Evolutionary conservation across 2,113 vertebrate genomes (phyloP), one percentile per base, ranked within the genome.

Genomic region (Dolichallabes microphthalmus): DNA sequence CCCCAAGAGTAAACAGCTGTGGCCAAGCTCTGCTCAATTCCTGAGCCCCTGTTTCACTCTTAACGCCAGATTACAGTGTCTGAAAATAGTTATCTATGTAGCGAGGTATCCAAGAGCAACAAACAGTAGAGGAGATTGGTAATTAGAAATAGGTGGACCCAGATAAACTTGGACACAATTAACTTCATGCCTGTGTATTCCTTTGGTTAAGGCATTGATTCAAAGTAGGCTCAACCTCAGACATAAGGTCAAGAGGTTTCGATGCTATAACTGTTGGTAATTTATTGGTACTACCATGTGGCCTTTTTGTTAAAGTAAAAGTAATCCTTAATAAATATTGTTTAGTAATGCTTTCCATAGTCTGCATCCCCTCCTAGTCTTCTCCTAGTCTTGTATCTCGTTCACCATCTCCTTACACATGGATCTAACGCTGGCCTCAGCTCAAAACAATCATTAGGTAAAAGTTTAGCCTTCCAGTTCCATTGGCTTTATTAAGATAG

Each of bases 401-500:
- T 66, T 68, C 74, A 60, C 39, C 45, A 30, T 82, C 52, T 58
- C 35, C 68, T 73, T 53, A 87, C 71, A 45, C 64, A 61, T 84
- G 39, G 45, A 20, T 81, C 52, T 74, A 63, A 74, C 27, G 0
- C 81, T 89, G 88, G 90, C 91, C 88, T 73, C 71, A 60, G 61
- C 87, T 92, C 91, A 91, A 92, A 92, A 84, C 85, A 91, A 92
- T 92, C 91, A 90, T 91, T 83, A 85, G 85, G 89, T 90, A 88
- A 92, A 92, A 92, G 90, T 87, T 93, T 92, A 87, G 88, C 87
- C 87, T 86, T 93, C 88, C 88, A 84, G 76, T 87, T 87, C 84
- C 81, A 87, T 92, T 92, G 83, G 87, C 93, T 91, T 93, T 94
- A 92, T 94, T 92, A 93, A 93, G 92, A 82, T 89, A 89, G 89